Conservation (phyloP, 1,140 invertebrate genomes). For the Neodiprion lecontei region DNA sequence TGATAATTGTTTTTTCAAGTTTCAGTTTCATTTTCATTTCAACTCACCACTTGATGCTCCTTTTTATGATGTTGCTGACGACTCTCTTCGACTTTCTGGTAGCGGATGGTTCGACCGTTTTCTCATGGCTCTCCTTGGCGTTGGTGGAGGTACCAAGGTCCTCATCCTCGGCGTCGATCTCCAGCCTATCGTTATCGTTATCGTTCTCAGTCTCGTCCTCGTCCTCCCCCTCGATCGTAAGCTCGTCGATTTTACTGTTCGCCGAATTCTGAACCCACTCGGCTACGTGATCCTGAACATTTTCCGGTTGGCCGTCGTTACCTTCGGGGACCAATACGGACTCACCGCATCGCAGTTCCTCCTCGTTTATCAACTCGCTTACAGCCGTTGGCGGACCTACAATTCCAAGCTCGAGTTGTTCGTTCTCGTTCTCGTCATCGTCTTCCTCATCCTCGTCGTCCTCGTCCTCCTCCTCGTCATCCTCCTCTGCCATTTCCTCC, state of each 20-base stretch:
- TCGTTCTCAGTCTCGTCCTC: constrained; percentile 6
- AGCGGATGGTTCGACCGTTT: not conserved
- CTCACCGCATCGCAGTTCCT: constrained; percentile 37
- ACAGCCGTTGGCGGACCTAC: constrained; percentile 45
- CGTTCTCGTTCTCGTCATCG: constrained; percentile 4
- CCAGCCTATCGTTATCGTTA: not conserved
- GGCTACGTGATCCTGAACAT: constrained; percentile 41
- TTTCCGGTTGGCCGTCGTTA: constrained; percentile 11
- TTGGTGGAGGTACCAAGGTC: not conserved
- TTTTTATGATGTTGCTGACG: constrained; percentile 54
- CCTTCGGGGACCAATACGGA: constrained; percentile 40
- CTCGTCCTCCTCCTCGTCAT: constrained; percentile 28
- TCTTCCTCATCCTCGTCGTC: constrained; percentile 1
- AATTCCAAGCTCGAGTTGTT: constrained; percentile 35
- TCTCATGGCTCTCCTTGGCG: not conserved
- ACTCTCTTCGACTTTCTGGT: constrained; percentile 42
- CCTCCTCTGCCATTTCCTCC: constrained; percentile 16
- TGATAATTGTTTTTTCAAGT: no score
- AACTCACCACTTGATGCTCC: constrained; percentile 57
- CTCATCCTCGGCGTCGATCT: constrained; percentile 26
- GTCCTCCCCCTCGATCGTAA: constrained; percentile 12
- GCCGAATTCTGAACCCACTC: constrained; percentile 51
- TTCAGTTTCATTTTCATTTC: no score
- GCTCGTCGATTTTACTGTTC: constrained; percentile 25
- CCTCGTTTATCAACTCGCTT: constrained; percentile 44